Percentiles rank a stretch among this genome's conserved stretches.
Conservation (phyloP, 1,140 invertebrate species). For the Hermatobates lingyangjiaoensis region DNA sequence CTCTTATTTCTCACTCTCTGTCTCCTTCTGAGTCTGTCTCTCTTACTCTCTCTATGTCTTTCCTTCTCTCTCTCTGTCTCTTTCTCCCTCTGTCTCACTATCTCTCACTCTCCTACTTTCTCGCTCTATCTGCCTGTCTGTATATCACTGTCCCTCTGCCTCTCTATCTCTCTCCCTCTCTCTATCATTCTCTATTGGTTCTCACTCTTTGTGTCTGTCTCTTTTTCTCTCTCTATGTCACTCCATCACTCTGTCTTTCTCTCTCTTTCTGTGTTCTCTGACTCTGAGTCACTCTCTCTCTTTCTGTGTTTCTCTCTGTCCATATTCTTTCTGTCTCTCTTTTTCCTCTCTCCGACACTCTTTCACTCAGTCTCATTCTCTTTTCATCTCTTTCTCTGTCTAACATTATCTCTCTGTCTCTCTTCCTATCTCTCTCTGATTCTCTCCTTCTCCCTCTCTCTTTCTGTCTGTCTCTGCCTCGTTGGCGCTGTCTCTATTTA, state of each 20-base stretch:
- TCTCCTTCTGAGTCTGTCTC: constrained; percentile 1
- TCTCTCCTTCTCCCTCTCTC: constrained; percentile 5
- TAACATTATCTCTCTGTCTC: constrained; percentile 5
- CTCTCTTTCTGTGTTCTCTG: constrained; percentile 2
- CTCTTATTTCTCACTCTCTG: constrained; percentile 3
- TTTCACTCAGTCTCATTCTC: too few species aligned
- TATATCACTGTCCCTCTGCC: constrained; percentile 5
- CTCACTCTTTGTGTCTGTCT: constrained; percentile 1
- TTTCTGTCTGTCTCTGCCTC: constrained; percentile 3
- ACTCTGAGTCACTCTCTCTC: constrained; percentile 1
- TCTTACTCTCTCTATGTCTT: constrained; percentile 7
- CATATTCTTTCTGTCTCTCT: constrained; percentile 3
- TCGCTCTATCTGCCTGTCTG: constrained; percentile 7
- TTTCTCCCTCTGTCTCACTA: constrained; percentile 6
- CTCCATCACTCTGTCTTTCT: constrained; percentile 3
- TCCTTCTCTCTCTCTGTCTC: constrained; percentile 6
- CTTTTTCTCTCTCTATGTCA: constrained; percentile 2
- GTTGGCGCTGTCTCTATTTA: not conserved
- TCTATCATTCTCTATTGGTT: constrained; percentile 6
- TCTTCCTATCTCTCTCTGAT: constrained; percentile 3
- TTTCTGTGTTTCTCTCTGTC: too few species aligned
- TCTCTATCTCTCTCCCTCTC: constrained; percentile 5
- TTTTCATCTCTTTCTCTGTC: constrained; percentile 3
- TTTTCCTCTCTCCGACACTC: constrained; percentile 1
- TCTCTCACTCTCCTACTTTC: constrained; percentile 6